Evolutionary conservation across 2,888 invertebrate genomes (phyloP).

Genomic region (Eupithecia dodoneata): DNA sequence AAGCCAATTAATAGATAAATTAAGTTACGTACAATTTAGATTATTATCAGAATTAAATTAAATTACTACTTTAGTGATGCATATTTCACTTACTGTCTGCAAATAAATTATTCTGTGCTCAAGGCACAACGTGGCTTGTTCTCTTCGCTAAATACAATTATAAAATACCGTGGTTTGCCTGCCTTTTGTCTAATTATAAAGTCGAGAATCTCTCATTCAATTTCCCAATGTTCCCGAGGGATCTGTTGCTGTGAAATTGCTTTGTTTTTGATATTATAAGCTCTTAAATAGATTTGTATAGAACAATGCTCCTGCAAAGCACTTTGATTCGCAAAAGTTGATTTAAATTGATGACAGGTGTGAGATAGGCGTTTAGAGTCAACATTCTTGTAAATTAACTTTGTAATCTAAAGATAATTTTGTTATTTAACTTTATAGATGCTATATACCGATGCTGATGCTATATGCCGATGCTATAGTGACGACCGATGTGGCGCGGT

Average conservation of each 20-base stretch:
- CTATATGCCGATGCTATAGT: no score
- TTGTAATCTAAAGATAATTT: no score
- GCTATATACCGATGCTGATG: no score
- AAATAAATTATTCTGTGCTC: constrained; percentile 13
- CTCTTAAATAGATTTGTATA: constrained; percentile 1
- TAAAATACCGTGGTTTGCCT: constrained; percentile 39
- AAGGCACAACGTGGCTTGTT: constrained; percentile 12
- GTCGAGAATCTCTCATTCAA: constrained; percentile 39
- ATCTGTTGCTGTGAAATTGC: constrained; percentile 30
- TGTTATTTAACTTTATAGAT: no score
- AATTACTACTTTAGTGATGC: not conserved
- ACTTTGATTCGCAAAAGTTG: not conserved
- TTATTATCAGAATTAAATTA: no score
- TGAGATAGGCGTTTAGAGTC: no score
- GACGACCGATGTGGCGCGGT: no score
- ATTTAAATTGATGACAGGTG: not conserved
- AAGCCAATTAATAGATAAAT: no score
- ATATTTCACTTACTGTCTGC: not conserved
- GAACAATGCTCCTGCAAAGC: not conserved
- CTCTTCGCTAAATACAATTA: constrained; percentile 37
- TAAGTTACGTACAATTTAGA: no score
- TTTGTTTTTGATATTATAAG: constrained; percentile 26
- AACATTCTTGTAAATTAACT: no score
- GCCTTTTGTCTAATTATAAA: constrained; percentile 44
- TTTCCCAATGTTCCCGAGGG: constrained; percentile 25